These are phyloP conservation scores for Macrobrachium rosenbergii DNA, from an alignment of 1,140 invertebrate genomes.

Conservation along the genomic window DNA sequence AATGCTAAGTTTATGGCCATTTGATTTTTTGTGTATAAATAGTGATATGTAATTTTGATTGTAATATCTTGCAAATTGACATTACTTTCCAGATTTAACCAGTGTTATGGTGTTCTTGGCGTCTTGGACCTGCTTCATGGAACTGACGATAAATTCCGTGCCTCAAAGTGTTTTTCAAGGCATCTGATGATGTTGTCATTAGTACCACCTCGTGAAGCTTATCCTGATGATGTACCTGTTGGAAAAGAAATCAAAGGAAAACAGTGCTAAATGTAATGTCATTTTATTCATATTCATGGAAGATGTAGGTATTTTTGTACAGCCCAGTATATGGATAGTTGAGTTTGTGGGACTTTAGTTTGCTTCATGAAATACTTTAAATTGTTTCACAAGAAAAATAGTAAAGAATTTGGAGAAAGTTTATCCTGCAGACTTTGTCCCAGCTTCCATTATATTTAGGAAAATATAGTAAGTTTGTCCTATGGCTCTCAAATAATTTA, in stretches of 20 bases:
- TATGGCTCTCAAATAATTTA: too few relatives aligned
- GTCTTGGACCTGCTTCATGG: slow-evolving; percentile 88
- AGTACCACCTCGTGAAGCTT: slow-evolving; percentile 80
- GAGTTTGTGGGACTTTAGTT: background rate
- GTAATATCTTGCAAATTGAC: background rate
- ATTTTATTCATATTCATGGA: background rate
- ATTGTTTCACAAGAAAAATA: too few relatives aligned
- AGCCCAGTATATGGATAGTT: background rate
- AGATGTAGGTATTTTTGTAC: background rate
- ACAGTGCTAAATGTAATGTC: slow-evolving; percentile 28
- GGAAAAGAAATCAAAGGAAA: slow-evolving; percentile 53
- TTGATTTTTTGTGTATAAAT: too few relatives aligned
- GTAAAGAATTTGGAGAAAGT: too few relatives aligned
- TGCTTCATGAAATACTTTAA: too few relatives aligned
- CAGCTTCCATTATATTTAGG: too few relatives aligned
- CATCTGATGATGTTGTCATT: slow-evolving; percentile 87
- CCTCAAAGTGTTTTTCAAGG: slow-evolving; percentile 80
- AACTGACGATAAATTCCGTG: slow-evolving; percentile 84
- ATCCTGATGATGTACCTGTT: slow-evolving; percentile 75
- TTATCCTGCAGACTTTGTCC: too few relatives aligned
- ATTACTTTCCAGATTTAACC: slow-evolving; percentile 79
- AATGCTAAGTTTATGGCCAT: too few relatives aligned
- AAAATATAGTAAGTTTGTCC: too few relatives aligned
- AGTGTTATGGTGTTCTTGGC: slow-evolving; percentile 88
- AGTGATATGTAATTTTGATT: background rate